phyloP scores from a whole-genome alignment of 2,888 invertebrate species.

The Therioaphis trifolii region DNA sequence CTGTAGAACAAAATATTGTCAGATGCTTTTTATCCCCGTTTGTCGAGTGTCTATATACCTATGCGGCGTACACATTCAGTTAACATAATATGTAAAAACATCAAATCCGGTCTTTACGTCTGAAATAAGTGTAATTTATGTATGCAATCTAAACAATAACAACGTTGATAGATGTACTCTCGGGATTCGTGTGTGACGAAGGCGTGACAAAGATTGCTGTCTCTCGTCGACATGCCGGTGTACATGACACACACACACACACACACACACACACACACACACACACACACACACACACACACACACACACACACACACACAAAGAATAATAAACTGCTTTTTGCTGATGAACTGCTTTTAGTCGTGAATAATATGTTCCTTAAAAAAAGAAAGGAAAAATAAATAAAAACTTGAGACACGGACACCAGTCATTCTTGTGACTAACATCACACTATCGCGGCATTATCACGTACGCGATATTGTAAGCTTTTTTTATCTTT shows the following conservation, averaged over 20 bases:
- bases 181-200: slow-evolving; percentile 49
- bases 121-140: slow-evolving; percentile 46
- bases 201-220: slow-evolving; percentile 61
- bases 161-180: slow-evolving; percentile 38
- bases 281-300: too few species aligned
- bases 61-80: too few species aligned
- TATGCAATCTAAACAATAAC: slow-evolving; percentile 53
- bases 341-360: slow-evolving; percentile 46
- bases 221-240: slow-evolving; percentile 44
- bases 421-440: slow-evolving; percentile 33
- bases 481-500: too few species aligned
- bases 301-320: not conserved
- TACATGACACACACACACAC: too few species aligned
- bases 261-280: too few species aligned
- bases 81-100: too few species aligned
- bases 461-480: too few species aligned
- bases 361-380: slow-evolving; percentile 27
- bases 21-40: too few species aligned
- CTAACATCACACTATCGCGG: not conserved
- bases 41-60: too few species aligned
- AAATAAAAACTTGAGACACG: not conserved
- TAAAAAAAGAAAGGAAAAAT: slow-evolving; percentile 20
- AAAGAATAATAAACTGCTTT: slow-evolving; percentile 53
- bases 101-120: not conserved
- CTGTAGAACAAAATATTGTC: too few species aligned